phyloP scores from a whole-genome alignment of 2,113 vertebrate species.

The Sapayoa aenigma region DNA sequence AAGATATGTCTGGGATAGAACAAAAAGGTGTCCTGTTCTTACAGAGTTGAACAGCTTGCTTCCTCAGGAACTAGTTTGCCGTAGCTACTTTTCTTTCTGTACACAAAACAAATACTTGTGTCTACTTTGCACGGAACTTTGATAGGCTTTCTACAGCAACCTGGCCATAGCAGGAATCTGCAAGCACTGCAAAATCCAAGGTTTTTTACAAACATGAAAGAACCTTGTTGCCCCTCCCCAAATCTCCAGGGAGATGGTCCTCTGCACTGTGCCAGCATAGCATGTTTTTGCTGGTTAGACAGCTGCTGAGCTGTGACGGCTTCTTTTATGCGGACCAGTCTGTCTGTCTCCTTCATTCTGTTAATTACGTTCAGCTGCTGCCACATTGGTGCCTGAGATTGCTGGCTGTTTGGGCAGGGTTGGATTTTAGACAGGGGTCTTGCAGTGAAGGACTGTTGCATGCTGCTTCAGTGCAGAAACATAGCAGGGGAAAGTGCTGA shows the following conservation, averaged over 20 bases:
- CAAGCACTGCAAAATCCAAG: background rate
- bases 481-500: background rate
- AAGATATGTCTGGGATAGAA: background rate
- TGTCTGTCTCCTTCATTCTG: background rate
- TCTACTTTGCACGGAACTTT: background rate
- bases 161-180: background rate
- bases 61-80: background rate
- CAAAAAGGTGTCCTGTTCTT: background rate
- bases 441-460: background rate
- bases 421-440: background rate
- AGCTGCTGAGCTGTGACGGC: background rate
- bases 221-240: background rate
- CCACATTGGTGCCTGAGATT: background rate
- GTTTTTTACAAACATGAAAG: background rate
- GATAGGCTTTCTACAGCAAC: background rate
- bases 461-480: background rate
- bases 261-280: background rate
- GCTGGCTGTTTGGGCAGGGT: background rate
- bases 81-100: background rate
- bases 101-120: background rate
- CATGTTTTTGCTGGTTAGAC: background rate
- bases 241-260: background rate
- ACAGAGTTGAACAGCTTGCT: background rate
- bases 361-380: background rate
- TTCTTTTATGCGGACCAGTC: background rate